A percentile compares a stretch with the other conserved stretches of the same genome.
phyloP scores from a whole-genome alignment of 2,113 vertebrate species.

The Chloebia gouldiae region DNA sequence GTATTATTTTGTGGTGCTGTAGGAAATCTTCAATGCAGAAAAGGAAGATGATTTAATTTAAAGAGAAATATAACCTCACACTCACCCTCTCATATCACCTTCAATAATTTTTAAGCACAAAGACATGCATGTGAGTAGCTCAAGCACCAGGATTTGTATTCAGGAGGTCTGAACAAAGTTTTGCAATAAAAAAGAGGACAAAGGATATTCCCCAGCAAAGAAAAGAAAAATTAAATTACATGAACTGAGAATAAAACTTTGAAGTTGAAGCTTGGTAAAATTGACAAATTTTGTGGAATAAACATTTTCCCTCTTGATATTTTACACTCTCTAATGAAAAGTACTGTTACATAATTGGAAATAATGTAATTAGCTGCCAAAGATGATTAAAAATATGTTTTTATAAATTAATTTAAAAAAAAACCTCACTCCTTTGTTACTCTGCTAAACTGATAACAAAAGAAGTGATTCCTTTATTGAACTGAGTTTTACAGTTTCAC shows the following conservation, averaged over 20 bases:
- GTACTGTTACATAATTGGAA: neutral
- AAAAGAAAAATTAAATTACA: neutral
- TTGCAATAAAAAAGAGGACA: neutral
- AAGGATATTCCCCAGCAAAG: neutral
- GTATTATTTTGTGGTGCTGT: too few species aligned
- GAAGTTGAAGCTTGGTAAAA: neutral
- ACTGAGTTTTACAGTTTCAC: neutral
- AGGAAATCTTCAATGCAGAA: neutral
- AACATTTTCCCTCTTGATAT: neutral
- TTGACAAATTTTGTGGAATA: neutral
- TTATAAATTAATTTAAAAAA: neutral
- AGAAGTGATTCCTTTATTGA: neutral
- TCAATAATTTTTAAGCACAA: neutral
- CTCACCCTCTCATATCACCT: neutral
- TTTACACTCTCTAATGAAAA: neutral
- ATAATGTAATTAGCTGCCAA: neutral
- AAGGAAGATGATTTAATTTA: neutral
- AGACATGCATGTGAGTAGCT: neutral
- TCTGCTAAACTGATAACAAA: neutral
- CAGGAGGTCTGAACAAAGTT: neutral
- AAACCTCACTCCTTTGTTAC: neutral
- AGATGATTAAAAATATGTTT: neutral
- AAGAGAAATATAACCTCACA: neutral
- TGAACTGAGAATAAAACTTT: neutral
- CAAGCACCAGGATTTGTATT: neutral